These are phyloP conservation scores for Sesia bembeciformis DNA, from an alignment of 2,888 invertebrate genomes.

Conservation along the genomic window DNA sequence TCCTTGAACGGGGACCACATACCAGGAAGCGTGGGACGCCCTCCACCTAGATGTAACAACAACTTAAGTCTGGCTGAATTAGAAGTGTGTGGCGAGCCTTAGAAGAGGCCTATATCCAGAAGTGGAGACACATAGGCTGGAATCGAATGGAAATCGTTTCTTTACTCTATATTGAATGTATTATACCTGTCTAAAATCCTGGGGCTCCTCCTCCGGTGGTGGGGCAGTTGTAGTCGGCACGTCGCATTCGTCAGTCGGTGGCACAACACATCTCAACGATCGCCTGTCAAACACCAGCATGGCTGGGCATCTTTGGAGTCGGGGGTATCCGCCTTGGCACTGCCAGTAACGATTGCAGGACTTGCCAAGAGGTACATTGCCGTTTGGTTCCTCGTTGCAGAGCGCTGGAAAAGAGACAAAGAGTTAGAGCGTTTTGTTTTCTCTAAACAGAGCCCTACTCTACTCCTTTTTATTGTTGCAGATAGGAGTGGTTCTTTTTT, in stretches of 20 bases:
- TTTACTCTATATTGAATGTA: not conserved
- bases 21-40: too few relatives aligned
- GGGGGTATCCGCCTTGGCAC: constrained; percentile 94
- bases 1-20: too few relatives aligned
- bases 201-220: constrained; percentile 71
- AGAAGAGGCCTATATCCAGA: too few relatives aligned
- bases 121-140: too few relatives aligned
- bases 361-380: constrained; percentile 92
- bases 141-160: too few relatives aligned
- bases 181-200: constrained; percentile 44
- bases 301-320: constrained; percentile 91
- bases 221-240: constrained; percentile 84
- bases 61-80: too few relatives aligned
- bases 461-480: too few relatives aligned
- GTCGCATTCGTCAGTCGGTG: constrained; percentile 92
- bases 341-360: constrained; percentile 97
- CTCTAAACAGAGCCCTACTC: too few relatives aligned
- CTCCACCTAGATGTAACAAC: too few relatives aligned
- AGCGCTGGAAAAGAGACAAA: constrained; percentile 77
- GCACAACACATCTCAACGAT: constrained; percentile 88
- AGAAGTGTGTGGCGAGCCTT: too few relatives aligned
- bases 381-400: constrained; percentile 92
- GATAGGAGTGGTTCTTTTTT: too few relatives aligned
- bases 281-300: constrained; percentile 91
- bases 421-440: too few relatives aligned